These are phyloP conservation scores for Rhysida immarginata DNA, from an alignment of 1,140 invertebrate species.

Conservation along the genomic window DNA sequence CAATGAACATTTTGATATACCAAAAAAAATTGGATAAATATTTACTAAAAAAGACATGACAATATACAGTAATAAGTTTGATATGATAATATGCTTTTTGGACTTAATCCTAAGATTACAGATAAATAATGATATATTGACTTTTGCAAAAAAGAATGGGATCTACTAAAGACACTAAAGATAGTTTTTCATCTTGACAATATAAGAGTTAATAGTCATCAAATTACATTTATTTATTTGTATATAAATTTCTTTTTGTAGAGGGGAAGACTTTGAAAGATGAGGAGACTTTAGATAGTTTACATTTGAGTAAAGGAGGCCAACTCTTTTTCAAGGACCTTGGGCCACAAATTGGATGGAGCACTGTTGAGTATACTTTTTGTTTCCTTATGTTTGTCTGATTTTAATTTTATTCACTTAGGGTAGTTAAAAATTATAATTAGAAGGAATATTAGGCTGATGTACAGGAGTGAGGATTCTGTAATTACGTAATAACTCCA, in stretches of 20 bases:
- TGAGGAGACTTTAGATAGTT: conserved; percentile 40
- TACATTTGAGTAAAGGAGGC: conserved; percentile 42
- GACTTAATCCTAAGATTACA: not conserved
- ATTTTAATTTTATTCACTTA: too few relatives aligned
- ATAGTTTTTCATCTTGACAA: not conserved
- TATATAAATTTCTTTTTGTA: too few relatives aligned
- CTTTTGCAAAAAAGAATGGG: not conserved
- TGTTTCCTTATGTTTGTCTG: too few relatives aligned
- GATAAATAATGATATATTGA: not conserved
- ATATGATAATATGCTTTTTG: not conserved
- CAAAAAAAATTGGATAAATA: too few relatives aligned
- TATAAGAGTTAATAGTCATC: not conserved
- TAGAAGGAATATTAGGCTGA: too few relatives aligned
- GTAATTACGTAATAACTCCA: too few relatives aligned
- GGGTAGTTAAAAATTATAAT: too few relatives aligned
- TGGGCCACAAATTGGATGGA: conserved; percentile 97
- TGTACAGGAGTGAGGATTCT: too few relatives aligned
- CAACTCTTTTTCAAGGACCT: conserved; percentile 75
- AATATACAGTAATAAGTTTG: not conserved
- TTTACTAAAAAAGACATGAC: too few relatives aligned
- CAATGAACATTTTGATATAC: too few relatives aligned
- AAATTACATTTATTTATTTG: not conserved
- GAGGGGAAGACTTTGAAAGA: conserved; percentile 41
- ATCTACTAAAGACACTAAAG: not conserved
- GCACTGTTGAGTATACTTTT: too few relatives aligned